These are phyloP conservation scores for Dipodomys ordii DNA, from an alignment of 2,113 vertebrate species.

Conservation along the genomic window DNA sequence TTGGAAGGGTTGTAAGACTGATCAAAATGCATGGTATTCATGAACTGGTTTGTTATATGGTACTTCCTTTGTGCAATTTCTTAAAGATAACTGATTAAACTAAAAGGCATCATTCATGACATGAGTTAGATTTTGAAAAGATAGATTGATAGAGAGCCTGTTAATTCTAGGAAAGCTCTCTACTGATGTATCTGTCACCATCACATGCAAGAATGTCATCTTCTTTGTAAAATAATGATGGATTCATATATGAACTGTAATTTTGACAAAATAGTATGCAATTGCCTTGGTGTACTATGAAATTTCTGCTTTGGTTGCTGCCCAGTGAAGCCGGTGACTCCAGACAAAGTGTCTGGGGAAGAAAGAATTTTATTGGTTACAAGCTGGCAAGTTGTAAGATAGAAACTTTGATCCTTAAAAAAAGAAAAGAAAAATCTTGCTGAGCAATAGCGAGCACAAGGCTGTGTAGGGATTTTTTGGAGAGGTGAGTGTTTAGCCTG, in stretches of 20 bases:
- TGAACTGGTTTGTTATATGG: too few relatives aligned
- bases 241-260: conserved; percentile 46
- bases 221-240: neutral
- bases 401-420: neutral
- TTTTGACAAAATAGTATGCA: conserved; percentile 19
- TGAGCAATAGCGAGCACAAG: neutral
- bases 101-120: neutral
- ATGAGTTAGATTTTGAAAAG: conserved; percentile 12
- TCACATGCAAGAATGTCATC: neutral
- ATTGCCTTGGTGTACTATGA: neutral
- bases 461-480: neutral
- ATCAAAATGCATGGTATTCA: too few relatives aligned
- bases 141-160: neutral
- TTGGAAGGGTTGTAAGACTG: too few relatives aligned
- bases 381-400: neutral
- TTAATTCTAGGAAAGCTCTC: conserved; percentile 17
- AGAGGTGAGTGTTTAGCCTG: neutral
- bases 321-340: neutral
- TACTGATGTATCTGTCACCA: conserved; percentile 30
- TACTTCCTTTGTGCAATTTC: too few relatives aligned
- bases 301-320: neutral
- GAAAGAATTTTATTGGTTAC: neutral
- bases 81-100: too few relatives aligned
- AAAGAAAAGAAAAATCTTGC: neutral
- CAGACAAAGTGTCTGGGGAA: neutral